These are phyloP conservation scores for Poecilia gillii DNA, from an alignment of 2,797 vertebrate species.

Conservation along the genomic window DNA sequence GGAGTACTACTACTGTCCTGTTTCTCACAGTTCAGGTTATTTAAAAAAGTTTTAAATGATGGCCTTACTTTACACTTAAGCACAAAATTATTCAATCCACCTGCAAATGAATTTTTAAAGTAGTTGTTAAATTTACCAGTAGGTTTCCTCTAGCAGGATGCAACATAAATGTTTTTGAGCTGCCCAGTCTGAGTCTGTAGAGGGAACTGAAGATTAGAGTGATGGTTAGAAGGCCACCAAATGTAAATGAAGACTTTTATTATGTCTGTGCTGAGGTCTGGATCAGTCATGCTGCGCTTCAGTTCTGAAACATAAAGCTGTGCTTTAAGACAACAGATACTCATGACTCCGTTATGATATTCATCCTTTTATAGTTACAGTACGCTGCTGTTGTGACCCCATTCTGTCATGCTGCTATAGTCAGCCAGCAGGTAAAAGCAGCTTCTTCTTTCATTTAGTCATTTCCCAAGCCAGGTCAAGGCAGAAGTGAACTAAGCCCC, in stretches of 20 bases:
- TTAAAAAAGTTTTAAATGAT: background rate
- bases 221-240: background rate
- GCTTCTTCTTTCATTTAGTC: background rate
- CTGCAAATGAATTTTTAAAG: background rate
- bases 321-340: constrained; percentile 1
- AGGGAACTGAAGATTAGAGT: background rate
- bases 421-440: background rate
- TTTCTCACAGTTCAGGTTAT: background rate
- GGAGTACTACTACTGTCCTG: background rate
- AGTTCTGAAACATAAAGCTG: background rate
- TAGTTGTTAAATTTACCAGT: background rate
- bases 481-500: background rate
- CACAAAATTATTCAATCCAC: background rate
- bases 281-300: background rate
- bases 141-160: background rate
- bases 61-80: background rate
- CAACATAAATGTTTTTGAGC: background rate
- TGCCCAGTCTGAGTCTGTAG: background rate
- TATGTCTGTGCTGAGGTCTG: background rate
- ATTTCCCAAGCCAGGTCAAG: background rate
- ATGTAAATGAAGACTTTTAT: background rate
- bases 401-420: background rate
- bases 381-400: constrained; percentile 31
- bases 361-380: constrained; percentile 52
- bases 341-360: constrained; percentile 55